phyloP scores from a whole-genome alignment of 2,113 vertebrate species.

The Mixornis gularis region DNA sequence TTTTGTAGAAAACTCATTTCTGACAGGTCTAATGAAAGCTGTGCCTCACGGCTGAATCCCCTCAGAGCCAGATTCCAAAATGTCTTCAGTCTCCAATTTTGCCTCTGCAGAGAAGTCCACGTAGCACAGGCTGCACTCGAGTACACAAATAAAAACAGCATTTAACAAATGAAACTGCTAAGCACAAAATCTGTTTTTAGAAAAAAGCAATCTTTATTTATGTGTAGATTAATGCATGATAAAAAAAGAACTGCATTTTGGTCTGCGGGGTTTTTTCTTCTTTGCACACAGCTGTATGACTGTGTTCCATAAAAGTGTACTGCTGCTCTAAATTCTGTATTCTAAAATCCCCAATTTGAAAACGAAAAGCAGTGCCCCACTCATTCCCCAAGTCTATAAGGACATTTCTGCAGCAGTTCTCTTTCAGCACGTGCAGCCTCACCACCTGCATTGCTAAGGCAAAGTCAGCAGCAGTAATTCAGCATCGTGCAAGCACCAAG shows the following conservation, averaged over 20 bases:
- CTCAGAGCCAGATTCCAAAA: not conserved
- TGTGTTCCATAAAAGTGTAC: not conserved
- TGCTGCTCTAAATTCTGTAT: not conserved
- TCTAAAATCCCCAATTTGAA: not conserved
- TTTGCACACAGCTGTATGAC: not conserved
- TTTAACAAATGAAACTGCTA: not conserved
- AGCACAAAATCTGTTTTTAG: not conserved
- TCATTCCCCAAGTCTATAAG: not conserved
- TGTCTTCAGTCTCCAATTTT: not conserved
- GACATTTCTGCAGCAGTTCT: not conserved
- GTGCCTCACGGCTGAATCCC: not conserved
- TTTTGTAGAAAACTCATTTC: not conserved
- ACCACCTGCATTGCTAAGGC: not conserved
- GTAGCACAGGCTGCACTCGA: rapidly evolving
- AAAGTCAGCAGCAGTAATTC: not conserved
- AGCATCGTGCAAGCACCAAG: not conserved
- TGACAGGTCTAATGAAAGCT: not conserved
- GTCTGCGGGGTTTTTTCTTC: not conserved
- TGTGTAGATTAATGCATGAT: not conserved
- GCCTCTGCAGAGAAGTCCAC: not conserved
- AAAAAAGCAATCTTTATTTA: not conserved
- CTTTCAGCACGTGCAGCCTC: not conserved
- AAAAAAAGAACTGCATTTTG: not conserved
- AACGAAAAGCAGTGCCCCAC: not conserved
- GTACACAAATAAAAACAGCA: not conserved